phyloP scores from a whole-genome alignment of 2,888 invertebrate species.

The Ephialtes manifestator region DNA sequence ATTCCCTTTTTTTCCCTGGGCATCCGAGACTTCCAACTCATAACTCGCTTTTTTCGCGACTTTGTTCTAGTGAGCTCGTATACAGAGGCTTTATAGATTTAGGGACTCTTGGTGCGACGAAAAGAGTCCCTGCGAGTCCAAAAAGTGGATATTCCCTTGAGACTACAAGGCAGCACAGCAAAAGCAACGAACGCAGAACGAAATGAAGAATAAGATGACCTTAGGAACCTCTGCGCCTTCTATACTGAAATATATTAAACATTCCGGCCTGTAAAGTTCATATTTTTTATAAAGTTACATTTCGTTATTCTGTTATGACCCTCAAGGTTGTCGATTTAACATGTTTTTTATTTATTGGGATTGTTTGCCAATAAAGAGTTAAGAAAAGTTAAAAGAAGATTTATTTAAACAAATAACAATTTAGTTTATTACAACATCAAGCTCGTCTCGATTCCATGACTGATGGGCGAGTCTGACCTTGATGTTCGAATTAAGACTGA shows the following conservation, averaged over 20 bases:
- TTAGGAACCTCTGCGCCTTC: conserved; percentile 21
- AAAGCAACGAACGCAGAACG: conserved; percentile 35
- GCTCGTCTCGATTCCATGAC: too few species aligned
- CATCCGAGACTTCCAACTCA: conserved; percentile 41
- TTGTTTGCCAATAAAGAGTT: too few species aligned
- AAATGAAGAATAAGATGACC: conserved; percentile 47
- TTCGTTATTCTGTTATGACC: not conserved
- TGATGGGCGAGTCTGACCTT: too few species aligned
- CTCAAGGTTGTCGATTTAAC: too few species aligned
- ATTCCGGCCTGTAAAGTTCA: not conserved
- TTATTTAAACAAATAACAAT: too few species aligned
- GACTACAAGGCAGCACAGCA: conserved; percentile 13
- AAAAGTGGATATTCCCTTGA: conserved; percentile 29
- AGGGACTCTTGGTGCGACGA: conserved; percentile 38
- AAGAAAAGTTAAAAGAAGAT: too few species aligned
- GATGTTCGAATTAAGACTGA: too few species aligned
- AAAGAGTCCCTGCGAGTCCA: conserved; percentile 32
- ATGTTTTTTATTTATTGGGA: too few species aligned
- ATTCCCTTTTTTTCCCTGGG: conserved; percentile 28
- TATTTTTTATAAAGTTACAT: not conserved
- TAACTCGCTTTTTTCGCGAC: conserved; percentile 52
- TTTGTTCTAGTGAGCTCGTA: conserved; percentile 19
- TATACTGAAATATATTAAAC: not conserved
- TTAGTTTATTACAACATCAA: too few species aligned
- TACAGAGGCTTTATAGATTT: conserved; percentile 48